Evolutionary conservation across 1,140 invertebrate genomes (phyloP).

Genomic region (Lordiphosa stackelbergi): DNA sequence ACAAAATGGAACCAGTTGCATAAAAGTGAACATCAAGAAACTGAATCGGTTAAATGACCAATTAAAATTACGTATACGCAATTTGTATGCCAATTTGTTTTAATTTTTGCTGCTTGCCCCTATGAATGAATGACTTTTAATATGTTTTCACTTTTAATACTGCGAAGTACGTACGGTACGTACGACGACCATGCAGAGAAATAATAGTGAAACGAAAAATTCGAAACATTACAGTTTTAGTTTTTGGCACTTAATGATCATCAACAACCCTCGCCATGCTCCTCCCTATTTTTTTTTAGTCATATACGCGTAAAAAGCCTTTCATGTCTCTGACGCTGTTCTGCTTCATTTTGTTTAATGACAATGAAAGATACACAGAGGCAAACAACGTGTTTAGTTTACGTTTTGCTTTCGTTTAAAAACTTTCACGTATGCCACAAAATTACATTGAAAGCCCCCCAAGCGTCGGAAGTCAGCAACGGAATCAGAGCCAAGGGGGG

Average conservation of each 20-base stretch:
- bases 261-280: conserved; percentile 20
- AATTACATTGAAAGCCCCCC: conserved; percentile 46
- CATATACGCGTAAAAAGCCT: conserved; percentile 47
- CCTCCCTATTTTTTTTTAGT: conserved; percentile 18
- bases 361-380: conserved; percentile 52
- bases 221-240: conserved; percentile 68
- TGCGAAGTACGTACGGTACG: conserved; percentile 5
- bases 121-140: conserved; percentile 59
- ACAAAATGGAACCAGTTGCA: conserved; percentile 10
- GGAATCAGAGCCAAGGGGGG: background rate
- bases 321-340: conserved; percentile 59
- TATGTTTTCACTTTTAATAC: conserved; percentile 73
- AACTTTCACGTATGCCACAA: conserved; percentile 63
- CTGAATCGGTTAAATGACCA: conserved; percentile 58
- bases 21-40: conserved; percentile 38
- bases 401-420: conserved; percentile 69
- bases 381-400: conserved; percentile 40
- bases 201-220: conserved; percentile 62
- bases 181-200: conserved; percentile 16
- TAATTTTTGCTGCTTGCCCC: conserved; percentile 21
- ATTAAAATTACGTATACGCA: conserved; percentile 68
- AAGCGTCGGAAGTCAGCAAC: conserved; percentile 20
- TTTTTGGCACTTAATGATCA: conserved; percentile 75
- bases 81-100: conserved; percentile 55
- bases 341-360: conserved; percentile 75